Evolutionary conservation across 2,888 invertebrate species (phyloP).

Genomic region (Eucriotettix oculatus): DNA sequence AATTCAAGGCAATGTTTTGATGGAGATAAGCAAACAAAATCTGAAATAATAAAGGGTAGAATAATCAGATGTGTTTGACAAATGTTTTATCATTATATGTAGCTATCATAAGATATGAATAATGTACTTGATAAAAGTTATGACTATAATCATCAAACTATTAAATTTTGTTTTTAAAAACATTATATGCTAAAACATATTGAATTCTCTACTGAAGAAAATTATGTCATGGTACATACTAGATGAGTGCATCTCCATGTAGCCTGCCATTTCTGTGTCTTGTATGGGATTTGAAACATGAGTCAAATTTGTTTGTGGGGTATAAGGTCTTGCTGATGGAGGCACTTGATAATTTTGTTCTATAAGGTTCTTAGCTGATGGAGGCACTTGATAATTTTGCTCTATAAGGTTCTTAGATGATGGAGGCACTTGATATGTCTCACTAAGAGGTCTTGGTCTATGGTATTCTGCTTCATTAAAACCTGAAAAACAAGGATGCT

Average conservation of each 20-base stretch:
- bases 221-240: conserved; percentile 18
- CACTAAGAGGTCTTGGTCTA: conserved; percentile 27
- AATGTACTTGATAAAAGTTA: no score
- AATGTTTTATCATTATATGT: no score
- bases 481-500: conserved; percentile 6
- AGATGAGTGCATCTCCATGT: conserved; percentile 31
- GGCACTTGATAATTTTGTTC: background rate
- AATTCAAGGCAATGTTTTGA: no score
- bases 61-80: no score
- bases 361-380: conserved; percentile 14
- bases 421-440: conserved; percentile 32
- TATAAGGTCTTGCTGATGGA: background rate
- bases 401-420: conserved; percentile 27
- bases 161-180: no score
- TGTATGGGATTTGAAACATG: background rate
- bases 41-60: no score
- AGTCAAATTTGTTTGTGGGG: background rate
- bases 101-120: no score
- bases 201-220: background rate
- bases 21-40: no score
- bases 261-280: conserved; percentile 21
- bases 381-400: conserved; percentile 18
- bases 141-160: no score
- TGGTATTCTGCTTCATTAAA: conserved; percentile 26
- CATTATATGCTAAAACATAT: background rate